Percentiles rank a stretch among this genome's conserved stretches.
Conservation (phyloP, 2,797 vertebrate genomes). For the Stomatorhinus walkeri region DNA sequence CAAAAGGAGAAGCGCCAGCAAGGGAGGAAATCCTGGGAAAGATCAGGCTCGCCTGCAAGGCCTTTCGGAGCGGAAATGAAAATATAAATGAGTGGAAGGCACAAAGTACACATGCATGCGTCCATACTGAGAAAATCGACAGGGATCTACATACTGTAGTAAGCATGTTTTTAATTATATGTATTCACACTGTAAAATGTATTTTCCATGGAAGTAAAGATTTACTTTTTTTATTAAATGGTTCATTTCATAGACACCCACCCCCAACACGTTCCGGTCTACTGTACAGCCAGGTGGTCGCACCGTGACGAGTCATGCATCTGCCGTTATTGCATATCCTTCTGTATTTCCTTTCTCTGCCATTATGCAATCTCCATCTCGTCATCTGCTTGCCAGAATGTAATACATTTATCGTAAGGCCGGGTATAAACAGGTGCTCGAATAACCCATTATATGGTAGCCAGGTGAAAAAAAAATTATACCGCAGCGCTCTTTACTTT, state of each 20-base stretch:
- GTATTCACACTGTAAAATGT: not conserved
- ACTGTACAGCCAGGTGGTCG: constrained; percentile 1
- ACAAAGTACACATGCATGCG: not conserved
- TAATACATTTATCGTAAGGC: not conserved
- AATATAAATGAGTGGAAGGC: not conserved
- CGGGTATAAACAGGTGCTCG: not conserved
- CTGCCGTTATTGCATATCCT: not conserved
- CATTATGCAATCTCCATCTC: not conserved
- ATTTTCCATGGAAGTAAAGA: not conserved
- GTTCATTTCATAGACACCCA: not conserved
- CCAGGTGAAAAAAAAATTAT: not conserved
- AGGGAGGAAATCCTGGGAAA: constrained; percentile 48
- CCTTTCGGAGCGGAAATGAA: constrained; percentile 39
- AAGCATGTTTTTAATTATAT: not conserved
- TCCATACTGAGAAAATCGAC: not conserved
- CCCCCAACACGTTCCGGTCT: not conserved
- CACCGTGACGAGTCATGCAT: not conserved
- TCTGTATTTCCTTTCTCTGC: not conserved
- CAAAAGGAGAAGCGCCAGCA: constrained; percentile 50
- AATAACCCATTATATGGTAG: not conserved
- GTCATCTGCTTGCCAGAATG: not conserved
- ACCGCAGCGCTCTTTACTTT: not conserved
- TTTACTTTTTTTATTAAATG: not conserved
- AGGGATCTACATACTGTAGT: not conserved
- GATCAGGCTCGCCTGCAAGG: constrained; percentile 43